phyloP scores from a whole-genome alignment of 2,113 vertebrate species.

The Megaptera novaeangliae region DNA sequence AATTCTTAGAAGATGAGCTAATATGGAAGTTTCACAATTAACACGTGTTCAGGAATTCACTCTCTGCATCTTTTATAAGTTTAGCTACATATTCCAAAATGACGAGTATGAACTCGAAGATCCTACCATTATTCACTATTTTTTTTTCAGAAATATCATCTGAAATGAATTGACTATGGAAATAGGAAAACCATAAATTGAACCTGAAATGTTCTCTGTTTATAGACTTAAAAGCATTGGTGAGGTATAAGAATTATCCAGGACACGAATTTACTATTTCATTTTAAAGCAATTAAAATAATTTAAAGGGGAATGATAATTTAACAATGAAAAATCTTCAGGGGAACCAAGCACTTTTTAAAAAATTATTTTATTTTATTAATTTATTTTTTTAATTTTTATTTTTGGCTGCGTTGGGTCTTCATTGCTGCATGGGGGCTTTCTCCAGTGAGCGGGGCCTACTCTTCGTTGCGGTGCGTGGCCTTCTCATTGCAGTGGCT shows the following conservation, averaged over 20 bases:
- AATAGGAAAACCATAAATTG: not conserved
- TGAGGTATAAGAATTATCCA: not conserved
- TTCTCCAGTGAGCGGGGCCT: too few species aligned
- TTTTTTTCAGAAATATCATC: not conserved
- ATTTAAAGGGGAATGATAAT: not conserved
- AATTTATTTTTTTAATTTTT: too few species aligned
- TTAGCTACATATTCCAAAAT: not conserved
- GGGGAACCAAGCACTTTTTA: not conserved
- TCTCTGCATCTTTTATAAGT: not conserved
- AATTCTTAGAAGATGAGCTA: constrained; percentile 16
- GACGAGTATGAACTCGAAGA: not conserved
- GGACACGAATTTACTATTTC: not conserved
- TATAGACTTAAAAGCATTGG: not conserved
- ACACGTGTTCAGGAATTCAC: not conserved
- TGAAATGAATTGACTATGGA: not conserved
- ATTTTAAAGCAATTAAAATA: not conserved
- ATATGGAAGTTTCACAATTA: not conserved
- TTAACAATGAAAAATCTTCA: not conserved
- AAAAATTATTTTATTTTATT: too few species aligned
- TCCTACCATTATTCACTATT: not conserved
- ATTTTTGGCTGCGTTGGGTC: too few species aligned
- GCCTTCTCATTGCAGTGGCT: too few species aligned
- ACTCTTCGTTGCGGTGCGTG: too few species aligned
- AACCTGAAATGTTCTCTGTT: not conserved
- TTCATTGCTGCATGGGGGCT: too few species aligned